phyloP scores from a whole-genome alignment of 1,140 invertebrate genomes.

The Drosophila aff. region DNA sequence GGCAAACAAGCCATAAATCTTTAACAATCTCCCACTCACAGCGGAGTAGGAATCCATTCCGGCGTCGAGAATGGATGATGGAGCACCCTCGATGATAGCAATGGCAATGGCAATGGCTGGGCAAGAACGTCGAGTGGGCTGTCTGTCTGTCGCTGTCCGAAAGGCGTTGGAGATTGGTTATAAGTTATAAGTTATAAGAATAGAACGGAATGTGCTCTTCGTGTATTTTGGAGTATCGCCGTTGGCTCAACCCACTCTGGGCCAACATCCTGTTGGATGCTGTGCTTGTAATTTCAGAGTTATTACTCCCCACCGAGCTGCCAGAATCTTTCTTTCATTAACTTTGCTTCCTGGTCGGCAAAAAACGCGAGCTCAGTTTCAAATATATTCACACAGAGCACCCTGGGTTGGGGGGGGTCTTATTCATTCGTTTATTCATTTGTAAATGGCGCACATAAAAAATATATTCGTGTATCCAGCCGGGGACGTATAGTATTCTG shows the following conservation, averaged over 20 bases:
- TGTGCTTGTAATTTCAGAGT: constrained; percentile 25
- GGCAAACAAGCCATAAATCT: constrained; percentile 73
- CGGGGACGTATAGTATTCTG: constrained; percentile 50
- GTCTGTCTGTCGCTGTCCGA: constrained; percentile 8
- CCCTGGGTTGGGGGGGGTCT: constrained; percentile 15
- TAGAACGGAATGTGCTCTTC: constrained; percentile 42
- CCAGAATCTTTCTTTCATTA: constrained; percentile 43
- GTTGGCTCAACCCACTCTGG: background rate
- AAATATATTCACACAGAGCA: constrained; percentile 19
- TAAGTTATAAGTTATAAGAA: constrained; percentile 41
- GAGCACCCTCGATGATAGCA: constrained; percentile 41
- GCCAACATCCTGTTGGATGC: constrained; percentile 31
- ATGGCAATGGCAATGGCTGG: constrained; percentile 35
- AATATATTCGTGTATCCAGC: constrained; percentile 51
- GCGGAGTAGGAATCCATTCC: constrained; percentile 15
- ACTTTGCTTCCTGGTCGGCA: constrained; percentile 35
- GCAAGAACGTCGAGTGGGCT: constrained; percentile 38
- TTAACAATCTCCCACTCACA: constrained; percentile 41
- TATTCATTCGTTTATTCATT: constrained; percentile 75
- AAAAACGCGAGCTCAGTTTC: constrained; percentile 29
- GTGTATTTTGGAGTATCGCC: background rate
- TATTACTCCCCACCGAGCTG: constrained; percentile 14
- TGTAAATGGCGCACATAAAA: constrained; percentile 74
- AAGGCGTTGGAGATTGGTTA: constrained; percentile 20
- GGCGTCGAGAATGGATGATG: constrained; percentile 29